A percentile compares a stretch with the other conserved stretches of the same genome.
Conservation (phyloP, 1,140 invertebrate genomes). For the Drosophila dunni region DNA sequence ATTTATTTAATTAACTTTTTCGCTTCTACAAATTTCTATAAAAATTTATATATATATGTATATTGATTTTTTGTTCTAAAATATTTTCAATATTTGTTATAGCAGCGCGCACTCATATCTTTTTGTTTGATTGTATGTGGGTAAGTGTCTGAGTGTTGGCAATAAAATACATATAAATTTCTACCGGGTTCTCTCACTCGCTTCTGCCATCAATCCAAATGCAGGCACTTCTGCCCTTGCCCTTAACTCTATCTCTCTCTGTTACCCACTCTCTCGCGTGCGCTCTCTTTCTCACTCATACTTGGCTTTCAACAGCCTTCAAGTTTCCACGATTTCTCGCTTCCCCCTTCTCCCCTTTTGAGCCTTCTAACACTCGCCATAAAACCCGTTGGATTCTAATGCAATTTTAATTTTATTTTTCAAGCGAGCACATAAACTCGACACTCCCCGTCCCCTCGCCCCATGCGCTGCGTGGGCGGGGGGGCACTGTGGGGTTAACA, state of each 20-base stretch:
- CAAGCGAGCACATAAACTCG: conserved; percentile 79
- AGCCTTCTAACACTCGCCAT: conserved; percentile 23
- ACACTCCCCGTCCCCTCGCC: conserved; percentile 7
- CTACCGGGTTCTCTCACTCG: conserved; percentile 64
- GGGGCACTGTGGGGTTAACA: conserved; percentile 2
- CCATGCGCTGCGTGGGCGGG: background rate
- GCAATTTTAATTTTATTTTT: conserved; percentile 83
- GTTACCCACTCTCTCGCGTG: background rate
- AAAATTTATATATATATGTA: conserved; percentile 56
- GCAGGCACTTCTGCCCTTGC: conserved; percentile 34
- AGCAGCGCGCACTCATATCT: conserved; percentile 16
- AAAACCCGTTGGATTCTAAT: conserved; percentile 80
- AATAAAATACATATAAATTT: conserved; percentile 80
- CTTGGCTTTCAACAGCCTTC: conserved; percentile 74
- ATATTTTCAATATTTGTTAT: conserved; percentile 64
- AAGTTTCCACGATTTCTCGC: conserved; percentile 62
- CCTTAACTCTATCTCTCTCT: background rate
- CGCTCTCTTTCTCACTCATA: conserved; percentile 7
- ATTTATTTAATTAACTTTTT: conserved; percentile 84
- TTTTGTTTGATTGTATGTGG: conserved; percentile 14
- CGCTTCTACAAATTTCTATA: conserved; percentile 79
- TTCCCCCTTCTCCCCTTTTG: background rate
- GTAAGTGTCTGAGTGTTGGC: conserved; percentile 58
- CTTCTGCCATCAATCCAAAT: conserved; percentile 66
- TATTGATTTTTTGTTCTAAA: conserved; percentile 69